A percentile compares a stretch with the other conserved stretches of the same genome.
Evolutionary conservation across 2,113 vertebrate species (phyloP).

Genomic region (Paradoxurus hermaphroditus): DNA sequence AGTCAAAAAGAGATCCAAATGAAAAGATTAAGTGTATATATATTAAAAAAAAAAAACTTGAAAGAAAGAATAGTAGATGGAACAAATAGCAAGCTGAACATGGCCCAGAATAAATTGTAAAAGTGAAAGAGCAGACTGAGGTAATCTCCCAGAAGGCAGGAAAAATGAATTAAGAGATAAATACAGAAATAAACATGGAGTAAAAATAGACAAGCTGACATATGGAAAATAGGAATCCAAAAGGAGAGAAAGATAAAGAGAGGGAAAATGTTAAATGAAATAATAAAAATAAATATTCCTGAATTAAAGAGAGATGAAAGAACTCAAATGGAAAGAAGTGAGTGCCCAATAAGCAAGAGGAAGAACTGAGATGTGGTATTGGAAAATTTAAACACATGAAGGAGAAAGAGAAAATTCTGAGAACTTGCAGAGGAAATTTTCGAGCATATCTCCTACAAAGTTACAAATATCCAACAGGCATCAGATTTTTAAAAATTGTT

Average conservation of each 20-base stretch:
- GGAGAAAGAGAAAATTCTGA: conserved; percentile 15
- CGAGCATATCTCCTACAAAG: not conserved
- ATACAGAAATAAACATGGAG: no score
- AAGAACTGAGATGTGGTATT: not conserved
- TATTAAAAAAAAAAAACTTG: not conserved
- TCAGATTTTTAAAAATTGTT: not conserved
- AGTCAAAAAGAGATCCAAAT: not conserved
- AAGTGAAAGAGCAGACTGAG: not conserved
- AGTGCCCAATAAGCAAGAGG: not conserved
- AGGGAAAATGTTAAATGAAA: not conserved
- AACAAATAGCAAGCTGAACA: not conserved
- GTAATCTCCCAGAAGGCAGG: not conserved
- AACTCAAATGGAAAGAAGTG: not conserved
- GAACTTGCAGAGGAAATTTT: not conserved
- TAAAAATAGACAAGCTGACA: not conserved
- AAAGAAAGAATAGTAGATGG: not conserved
- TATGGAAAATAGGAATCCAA: not conserved
- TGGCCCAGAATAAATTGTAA: not conserved
- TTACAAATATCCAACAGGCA: not conserved
- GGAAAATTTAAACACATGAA: conserved; percentile 2
- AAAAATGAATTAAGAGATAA: not conserved
- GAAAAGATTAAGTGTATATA: not conserved
- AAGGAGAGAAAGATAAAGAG: not conserved
- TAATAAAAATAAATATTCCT: not conserved
- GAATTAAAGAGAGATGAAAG: not conserved